These are phyloP conservation scores for Ramphastos sulfuratus DNA, from an alignment of 2,113 vertebrate genomes.

Conservation along the genomic window DNA sequence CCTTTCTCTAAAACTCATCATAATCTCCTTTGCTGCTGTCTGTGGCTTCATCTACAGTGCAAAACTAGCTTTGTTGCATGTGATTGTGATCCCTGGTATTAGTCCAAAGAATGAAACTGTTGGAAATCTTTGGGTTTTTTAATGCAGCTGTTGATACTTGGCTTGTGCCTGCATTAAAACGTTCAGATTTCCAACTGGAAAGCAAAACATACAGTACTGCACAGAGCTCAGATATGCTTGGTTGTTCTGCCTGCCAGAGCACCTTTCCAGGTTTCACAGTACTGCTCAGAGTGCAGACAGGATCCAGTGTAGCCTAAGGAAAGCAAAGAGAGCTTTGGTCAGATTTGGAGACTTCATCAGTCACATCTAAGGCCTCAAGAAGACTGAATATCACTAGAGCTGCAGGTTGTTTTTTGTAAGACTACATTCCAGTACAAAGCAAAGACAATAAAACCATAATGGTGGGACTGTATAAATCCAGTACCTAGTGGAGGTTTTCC, in stretches of 20 bases:
- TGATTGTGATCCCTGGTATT: slow-evolving; percentile 51
- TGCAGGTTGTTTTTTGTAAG: neutral
- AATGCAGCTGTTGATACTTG: slow-evolving; percentile 15
- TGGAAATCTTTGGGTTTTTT: slow-evolving; percentile 17
- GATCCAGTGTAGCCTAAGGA: neutral
- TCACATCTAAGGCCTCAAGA: neutral
- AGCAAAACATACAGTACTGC: neutral
- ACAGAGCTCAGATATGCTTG: neutral
- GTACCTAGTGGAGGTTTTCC: neutral
- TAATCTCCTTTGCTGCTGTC: slow-evolving; percentile 49
- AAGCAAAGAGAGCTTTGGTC: neutral
- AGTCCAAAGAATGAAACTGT: neutral
- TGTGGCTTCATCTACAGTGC: slow-evolving; percentile 58
- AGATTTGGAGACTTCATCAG: neutral
- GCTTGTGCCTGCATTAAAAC: slow-evolving; percentile 28
- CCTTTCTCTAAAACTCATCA: neutral
- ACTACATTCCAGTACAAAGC: neutral
- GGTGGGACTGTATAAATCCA: neutral
- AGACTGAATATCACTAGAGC: neutral
- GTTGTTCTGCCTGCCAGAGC: neutral
- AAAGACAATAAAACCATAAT: neutral
- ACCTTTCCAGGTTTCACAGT: neutral
- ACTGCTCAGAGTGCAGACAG: neutral
- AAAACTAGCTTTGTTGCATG: slow-evolving; percentile 63
- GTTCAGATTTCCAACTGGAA: slow-evolving; percentile 27